Percentiles rank a stretch among this genome's conserved stretches.
Conservation (phyloP, 2,888 invertebrate genomes). For the Exephanes ischioxanthus region DNA sequence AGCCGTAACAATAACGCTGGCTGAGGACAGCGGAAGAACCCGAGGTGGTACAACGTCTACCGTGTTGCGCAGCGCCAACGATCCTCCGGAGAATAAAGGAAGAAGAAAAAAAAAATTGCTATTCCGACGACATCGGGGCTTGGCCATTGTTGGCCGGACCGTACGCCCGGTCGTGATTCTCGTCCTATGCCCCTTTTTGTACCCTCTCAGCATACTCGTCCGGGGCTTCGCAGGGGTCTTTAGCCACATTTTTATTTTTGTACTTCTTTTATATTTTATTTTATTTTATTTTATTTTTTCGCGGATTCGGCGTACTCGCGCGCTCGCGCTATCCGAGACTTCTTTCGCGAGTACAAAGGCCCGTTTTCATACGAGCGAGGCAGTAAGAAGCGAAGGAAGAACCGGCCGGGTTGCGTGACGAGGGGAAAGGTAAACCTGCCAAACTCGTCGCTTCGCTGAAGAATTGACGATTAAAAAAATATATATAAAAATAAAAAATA, state of each 20-base stretch:
- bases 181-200: constrained; percentile 10
- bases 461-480: constrained; percentile 22
- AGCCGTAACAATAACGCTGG: background rate
- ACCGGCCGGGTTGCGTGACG: constrained; percentile 23
- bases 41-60: constrained; percentile 21
- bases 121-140: background rate
- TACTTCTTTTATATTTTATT: background rate
- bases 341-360: background rate
- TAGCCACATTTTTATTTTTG: background rate
- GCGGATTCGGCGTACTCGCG: no score
- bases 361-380: constrained; percentile 22
- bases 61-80: constrained; percentile 7
- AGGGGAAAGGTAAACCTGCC: constrained; percentile 51
- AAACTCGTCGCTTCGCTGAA: constrained; percentile 59
- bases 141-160: constrained; percentile 15
- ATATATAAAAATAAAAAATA: constrained; percentile 22
- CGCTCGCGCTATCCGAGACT: no score
- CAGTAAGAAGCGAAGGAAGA: constrained; percentile 31
- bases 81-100: constrained; percentile 14
- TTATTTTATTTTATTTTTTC: background rate
- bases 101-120: background rate
- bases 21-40: background rate
- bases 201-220: constrained; percentile 4
- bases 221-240: background rate
- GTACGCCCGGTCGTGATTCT: constrained; percentile 7